Conservation (phyloP, 35 echinoderm and acorn worm species). For the Lytechinus pictus region DNA sequence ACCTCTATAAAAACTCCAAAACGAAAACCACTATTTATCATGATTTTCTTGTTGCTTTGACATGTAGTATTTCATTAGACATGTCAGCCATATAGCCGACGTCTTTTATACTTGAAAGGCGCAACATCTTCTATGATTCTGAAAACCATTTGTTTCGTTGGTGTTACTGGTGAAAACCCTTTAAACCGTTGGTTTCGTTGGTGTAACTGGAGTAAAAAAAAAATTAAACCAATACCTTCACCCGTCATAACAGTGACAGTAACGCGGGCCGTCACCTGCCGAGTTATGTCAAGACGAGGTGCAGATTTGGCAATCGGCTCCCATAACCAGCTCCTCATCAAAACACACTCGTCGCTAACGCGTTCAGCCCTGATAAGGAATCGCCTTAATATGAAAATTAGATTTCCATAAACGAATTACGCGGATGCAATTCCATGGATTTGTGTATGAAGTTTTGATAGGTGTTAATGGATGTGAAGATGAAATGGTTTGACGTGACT, state of each 20-base stretch:
- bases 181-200: too few relatives aligned
- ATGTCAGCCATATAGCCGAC: too few relatives aligned
- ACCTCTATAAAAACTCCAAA: too few relatives aligned
- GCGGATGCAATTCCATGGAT: not conserved
- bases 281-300: not conserved
- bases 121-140: too few relatives aligned
- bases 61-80: too few relatives aligned
- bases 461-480: not conserved
- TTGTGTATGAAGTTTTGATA: slow-evolving; percentile 14
- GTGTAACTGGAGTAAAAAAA: not conserved
- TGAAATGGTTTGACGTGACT: not conserved
- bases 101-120: too few relatives aligned
- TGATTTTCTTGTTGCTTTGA: too few relatives aligned
- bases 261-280: not conserved
- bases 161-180: not conserved
- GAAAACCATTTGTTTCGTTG: not conserved
- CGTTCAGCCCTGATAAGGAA: slow-evolving; percentile 35
- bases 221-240: too few relatives aligned
- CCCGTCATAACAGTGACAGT: not conserved
- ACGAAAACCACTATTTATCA: too few relatives aligned
- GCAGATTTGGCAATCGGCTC: not conserved
- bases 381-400: slow-evolving; percentile 41
- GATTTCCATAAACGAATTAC: slow-evolving; percentile 46
- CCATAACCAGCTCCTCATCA: not conserved
- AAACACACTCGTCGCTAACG: slow-evolving; percentile 44